Evolutionary conservation across 2,888 invertebrate species (phyloP), one percentile per base, ranked within the genome.

Genomic region (Euzetes globulus): DNA sequence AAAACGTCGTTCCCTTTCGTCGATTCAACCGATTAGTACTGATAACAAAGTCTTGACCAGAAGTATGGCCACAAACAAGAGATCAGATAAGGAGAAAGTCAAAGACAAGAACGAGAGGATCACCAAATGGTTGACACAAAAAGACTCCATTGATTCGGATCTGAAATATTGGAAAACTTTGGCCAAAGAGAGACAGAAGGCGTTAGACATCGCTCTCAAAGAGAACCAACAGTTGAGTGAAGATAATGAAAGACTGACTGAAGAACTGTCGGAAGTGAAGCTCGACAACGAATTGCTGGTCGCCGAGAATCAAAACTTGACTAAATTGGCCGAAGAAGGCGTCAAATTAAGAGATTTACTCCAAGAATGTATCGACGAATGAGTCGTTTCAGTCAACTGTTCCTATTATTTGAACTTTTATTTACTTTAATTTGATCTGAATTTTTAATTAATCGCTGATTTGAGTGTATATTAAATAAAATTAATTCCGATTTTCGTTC

Each of bases 161-260:
- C 29, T 65, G n/a, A 65, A 52, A 19, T 78, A 76, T 71, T 78
- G 77, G 77, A 75, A 76, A 47, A 60, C 37, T 5, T 19, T 78
- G 5, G 76, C 78, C 13, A 77, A 78, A 68, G 70, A 78, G 52
- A 73, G 78, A 33, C 27, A 72, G 19, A 52, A 72, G 33, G 77
- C 78, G 17, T 50, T 77, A 11, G 78, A 76, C 25, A 37, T 73
- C 22, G 37, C 76, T 15, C 63, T 78, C 2, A 52, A 63, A 68
- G 77, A 77, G 72, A 78, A 78, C 75, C 75, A 73, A 33, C 17
- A 52, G 29, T 72, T 72, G 72, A 27, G 9, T 29, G n/a, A 55
- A 50, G 58, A 58, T 3, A 58, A 58, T n/a, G 1, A 58, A 15
- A 15, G 13, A 5, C 19, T 72, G 33, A 29, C 5, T 3, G 27